Conservation (phyloP, 2,888 invertebrate genomes). For the Esperia sulphurella region DNA sequence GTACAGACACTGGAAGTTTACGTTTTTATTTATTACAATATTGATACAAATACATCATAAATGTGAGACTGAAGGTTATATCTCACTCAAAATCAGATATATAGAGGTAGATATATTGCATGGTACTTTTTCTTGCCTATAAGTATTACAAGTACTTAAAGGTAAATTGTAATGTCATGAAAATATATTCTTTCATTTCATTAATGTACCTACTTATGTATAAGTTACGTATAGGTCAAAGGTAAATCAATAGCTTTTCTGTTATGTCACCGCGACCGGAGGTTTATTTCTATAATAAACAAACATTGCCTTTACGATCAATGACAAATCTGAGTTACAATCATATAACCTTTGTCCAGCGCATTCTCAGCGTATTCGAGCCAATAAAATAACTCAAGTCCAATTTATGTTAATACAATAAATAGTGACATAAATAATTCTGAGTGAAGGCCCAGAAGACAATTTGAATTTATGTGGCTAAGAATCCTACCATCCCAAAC, state of each 20-base stretch:
- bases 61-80: too few relatives aligned
- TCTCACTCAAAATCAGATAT: too few relatives aligned
- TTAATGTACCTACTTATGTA: too few relatives aligned
- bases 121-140: too few relatives aligned
- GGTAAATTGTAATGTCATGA: too few relatives aligned
- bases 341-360: slow-evolving; percentile 69
- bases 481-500: slow-evolving; percentile 33
- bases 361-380: slow-evolving; percentile 63
- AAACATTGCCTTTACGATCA: slow-evolving; percentile 66
- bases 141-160: too few relatives aligned
- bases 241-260: slow-evolving; percentile 3
- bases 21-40: too few relatives aligned
- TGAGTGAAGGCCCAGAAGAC: slow-evolving; percentile 57
- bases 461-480: slow-evolving; percentile 71
- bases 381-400: slow-evolving; percentile 78
- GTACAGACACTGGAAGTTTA: too few relatives aligned
- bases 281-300: slow-evolving; percentile 43
- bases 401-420: slow-evolving; percentile 80
- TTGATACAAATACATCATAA: too few relatives aligned
- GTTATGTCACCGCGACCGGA: slow-evolving; percentile 14
- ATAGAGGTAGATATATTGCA: too few relatives aligned
- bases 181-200: too few relatives aligned
- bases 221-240: background rate
- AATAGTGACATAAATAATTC: slow-evolving; percentile 75
- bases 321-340: slow-evolving; percentile 73